Evolutionary conservation across 1,140 invertebrate genomes (phyloP).

Genomic region (Colletes latitarsis): DNA sequence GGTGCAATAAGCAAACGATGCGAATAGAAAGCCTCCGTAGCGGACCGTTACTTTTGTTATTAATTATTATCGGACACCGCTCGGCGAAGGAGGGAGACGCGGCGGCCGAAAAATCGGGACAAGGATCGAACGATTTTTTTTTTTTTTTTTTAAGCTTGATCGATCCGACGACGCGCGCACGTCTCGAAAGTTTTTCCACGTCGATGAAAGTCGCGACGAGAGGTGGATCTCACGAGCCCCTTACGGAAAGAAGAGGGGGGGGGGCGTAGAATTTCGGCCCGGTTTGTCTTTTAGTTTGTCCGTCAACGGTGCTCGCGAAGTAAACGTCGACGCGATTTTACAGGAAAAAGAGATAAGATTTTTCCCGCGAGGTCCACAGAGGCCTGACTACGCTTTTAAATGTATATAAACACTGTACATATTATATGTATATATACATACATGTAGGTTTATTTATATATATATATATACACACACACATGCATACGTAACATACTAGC

Average conservation of each 20-base stretch:
- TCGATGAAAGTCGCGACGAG: neutral
- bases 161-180: neutral
- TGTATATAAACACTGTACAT: constrained; percentile 45
- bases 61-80: constrained; percentile 2
- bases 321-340: constrained; percentile 12
- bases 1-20: constrained; percentile 40
- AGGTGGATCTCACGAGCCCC: neutral
- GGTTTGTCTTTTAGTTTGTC: constrained; percentile 6
- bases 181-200: neutral
- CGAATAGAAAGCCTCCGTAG: neutral
- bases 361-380: neutral
- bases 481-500: constrained; percentile 26
- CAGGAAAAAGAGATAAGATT: neutral
- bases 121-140: constrained; percentile 37
- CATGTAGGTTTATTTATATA: constrained; percentile 8
- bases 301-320: neutral
- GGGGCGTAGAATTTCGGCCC: neutral
- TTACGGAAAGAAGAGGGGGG: neutral
- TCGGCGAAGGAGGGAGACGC: neutral
- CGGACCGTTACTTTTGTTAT: constrained; percentile 19
- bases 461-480: constrained; percentile 47
- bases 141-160: neutral
- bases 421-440: constrained; percentile 40
- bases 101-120: neutral
- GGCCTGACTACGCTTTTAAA: constrained; percentile 47